A percentile compares a stretch with the other conserved stretches of the same genome.
Conservation (phyloP, 2,888 invertebrate species). For the Sturmia bella region DNA sequence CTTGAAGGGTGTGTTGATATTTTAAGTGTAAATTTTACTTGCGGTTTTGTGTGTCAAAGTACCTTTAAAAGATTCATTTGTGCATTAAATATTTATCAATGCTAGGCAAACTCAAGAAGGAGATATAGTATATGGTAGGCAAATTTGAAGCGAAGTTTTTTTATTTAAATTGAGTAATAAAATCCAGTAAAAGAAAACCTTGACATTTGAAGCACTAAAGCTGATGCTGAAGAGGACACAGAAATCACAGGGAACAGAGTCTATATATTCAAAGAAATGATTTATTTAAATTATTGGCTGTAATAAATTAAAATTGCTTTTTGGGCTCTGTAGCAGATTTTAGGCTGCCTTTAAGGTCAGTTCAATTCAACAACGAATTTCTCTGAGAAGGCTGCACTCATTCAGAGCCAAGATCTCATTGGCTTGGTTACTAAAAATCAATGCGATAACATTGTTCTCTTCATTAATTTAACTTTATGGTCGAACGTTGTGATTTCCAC, state of each 20-base stretch:
- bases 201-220: conserved; percentile 36
- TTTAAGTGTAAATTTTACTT: conserved; percentile 33
- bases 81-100: conserved; percentile 61
- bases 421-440: no score
- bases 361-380: no score
- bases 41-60: conserved; percentile 51
- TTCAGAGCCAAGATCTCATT: no score
- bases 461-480: no score
- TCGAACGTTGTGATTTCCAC: no score
- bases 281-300: not conserved
- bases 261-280: no score
- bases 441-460: no score
- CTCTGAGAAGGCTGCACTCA: no score
- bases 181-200: conserved; percentile 42
- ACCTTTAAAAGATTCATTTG: conserved; percentile 51
- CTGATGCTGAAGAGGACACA: not conserved
- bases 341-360: no score
- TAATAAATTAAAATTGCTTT: no score
- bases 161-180: not conserved
- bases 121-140: conserved; percentile 31
- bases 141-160: not conserved
- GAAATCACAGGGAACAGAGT: no score
- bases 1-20: conserved; percentile 44
- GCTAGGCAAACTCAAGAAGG: conserved; percentile 55
- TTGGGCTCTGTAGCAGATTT: no score